These are phyloP conservation scores for Daphoenositta chrysoptera DNA, from an alignment of 2,113 vertebrate genomes.

Conservation along the genomic window DNA sequence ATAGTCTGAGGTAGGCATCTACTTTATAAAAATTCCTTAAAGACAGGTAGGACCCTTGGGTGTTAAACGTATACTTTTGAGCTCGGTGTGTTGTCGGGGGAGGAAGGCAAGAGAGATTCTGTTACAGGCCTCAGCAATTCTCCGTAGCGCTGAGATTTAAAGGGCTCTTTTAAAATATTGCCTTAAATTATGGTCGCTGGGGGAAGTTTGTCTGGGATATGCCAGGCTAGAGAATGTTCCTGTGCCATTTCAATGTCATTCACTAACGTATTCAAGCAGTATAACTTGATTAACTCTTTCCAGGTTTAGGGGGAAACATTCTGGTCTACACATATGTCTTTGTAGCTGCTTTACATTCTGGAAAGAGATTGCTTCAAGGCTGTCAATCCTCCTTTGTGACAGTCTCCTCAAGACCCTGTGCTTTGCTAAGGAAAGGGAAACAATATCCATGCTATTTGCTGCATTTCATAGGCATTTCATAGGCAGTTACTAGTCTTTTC, in stretches of 20 bases:
- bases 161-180: slow-evolving; percentile 15
- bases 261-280: neutral
- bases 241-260: slow-evolving; percentile 16
- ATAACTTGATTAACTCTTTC: slow-evolving; percentile 38
- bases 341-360: neutral
- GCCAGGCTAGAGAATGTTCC: neutral
- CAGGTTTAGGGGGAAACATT: neutral
- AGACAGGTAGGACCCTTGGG: slow-evolving; percentile 52
- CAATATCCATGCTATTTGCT: slow-evolving; percentile 10
- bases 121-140: neutral
- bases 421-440: slow-evolving; percentile 17
- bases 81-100: neutral
- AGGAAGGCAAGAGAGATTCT: neutral
- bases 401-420: neutral
- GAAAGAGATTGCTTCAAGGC: neutral
- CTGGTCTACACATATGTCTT: neutral
- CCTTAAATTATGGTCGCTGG: slow-evolving; percentile 42
- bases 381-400: neutral
- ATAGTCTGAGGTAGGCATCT: slow-evolving; percentile 42
- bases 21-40: slow-evolving; percentile 44
- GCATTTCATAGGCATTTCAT: slow-evolving; percentile 41
- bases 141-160: neutral
- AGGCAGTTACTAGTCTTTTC: slow-evolving; percentile 51
- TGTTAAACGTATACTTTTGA: neutral
- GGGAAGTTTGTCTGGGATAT: slow-evolving; percentile 4